Evolutionary conservation across 2,797 vertebrate species (phyloP).

Genomic region (Chaetodon trifasciatus): DNA sequence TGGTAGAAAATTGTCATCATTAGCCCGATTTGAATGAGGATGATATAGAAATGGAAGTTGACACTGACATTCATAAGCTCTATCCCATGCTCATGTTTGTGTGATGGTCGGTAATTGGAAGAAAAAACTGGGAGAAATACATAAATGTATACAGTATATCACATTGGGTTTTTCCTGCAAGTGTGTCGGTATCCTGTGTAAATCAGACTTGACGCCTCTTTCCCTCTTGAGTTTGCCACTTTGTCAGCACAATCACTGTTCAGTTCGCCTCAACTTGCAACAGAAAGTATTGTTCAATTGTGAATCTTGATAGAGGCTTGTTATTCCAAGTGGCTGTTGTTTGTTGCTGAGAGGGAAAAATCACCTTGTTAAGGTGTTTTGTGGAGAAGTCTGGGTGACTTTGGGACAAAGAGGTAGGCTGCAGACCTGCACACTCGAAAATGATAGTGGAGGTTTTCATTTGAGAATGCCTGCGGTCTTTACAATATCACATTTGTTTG

Average conservation of each 20-base stretch:
- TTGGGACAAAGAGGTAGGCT: slow-evolving; percentile 21
- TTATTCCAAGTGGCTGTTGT: slow-evolving; percentile 21
- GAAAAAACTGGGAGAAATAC: not conserved
- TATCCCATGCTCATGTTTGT: slow-evolving; percentile 13
- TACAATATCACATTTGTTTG: slow-evolving; percentile 43
- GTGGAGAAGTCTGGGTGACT: not conserved
- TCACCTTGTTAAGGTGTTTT: slow-evolving; percentile 11
- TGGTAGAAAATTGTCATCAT: slow-evolving; percentile 30
- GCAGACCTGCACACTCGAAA: not conserved
- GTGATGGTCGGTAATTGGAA: slow-evolving; percentile 22
- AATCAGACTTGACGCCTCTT: not conserved
- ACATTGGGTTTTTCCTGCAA: not conserved
- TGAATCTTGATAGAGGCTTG: slow-evolving; percentile 16
- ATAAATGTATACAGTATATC: not conserved
- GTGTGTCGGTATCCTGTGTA: not conserved
- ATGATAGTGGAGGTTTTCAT: slow-evolving; percentile 26
- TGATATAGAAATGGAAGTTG: slow-evolving; percentile 20
- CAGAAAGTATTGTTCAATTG: not conserved
- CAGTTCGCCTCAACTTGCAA: not conserved
- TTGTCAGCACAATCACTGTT: slow-evolving; percentile 15
- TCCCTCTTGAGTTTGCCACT: not conserved
- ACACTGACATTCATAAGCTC: slow-evolving; percentile 34
- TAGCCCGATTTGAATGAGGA: slow-evolving; percentile 37
- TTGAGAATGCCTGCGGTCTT: slow-evolving; percentile 21
- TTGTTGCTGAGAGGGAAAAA: slow-evolving; percentile 17